Evolutionary conservation across 2,888 invertebrate species (phyloP), one percentile per base, ranked within the genome.

Genomic region (Caprella mutica): DNA sequence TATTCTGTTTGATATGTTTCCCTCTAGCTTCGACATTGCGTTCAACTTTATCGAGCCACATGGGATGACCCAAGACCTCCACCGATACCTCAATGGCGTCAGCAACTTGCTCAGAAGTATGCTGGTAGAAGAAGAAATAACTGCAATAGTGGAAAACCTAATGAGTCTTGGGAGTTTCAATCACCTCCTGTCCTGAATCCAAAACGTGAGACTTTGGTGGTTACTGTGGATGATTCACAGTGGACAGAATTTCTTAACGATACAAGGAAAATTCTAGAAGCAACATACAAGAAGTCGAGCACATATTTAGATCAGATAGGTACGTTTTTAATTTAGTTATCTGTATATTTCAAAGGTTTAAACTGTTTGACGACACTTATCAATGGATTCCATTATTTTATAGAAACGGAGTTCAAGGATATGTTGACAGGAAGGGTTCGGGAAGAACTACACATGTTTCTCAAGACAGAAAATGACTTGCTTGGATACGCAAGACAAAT

Each of bases 21-120:
- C 2, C 39, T 29, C 12, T 26, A 64, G 63, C 42, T 64, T 38
- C 51, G 57, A 23, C 51, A 58, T 27, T 64, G 64, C 48, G 60
- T 64, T 12, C 64, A 64, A 39, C 60, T 64, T 39, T 60, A 64
- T 43, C 52, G 64, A 14, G 64, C 59, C 19, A 58, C 64, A 2
- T 64, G 64, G 64, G 64, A 58, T 9, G 64, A 59, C 9, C 58
- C 59, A 1, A 30, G 52, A 42, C 58, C 60, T 9, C 58, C 58
- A 26, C 21, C 24, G 3, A 12, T 50, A 17, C 51, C 56, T 2
- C 42, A 58, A 40, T 60, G 60, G 60, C 43, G 60, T 3, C 53
- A 42, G 23, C 54, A 51, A 12, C 55, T 55, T 23, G 58, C 55
- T 12, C 57, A 56, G 5, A 52, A 52, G 35, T 42, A 17, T 8